Evolutionary conservation across 2,888 invertebrate species (phyloP).

Genomic region (Hipparchia semele): DNA sequence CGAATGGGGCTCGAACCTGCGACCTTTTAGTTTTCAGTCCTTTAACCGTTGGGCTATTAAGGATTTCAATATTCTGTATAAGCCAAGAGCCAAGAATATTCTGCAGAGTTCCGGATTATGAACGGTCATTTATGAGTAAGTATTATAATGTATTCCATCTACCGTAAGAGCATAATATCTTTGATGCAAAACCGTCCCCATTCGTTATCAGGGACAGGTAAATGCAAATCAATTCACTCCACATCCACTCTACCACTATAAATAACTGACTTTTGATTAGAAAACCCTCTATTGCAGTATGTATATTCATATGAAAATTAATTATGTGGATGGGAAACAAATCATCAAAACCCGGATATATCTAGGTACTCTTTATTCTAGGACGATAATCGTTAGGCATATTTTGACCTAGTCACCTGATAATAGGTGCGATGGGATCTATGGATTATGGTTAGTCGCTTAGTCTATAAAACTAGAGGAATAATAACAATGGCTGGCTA

Average conservation of each 20-base stretch:
- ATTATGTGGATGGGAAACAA: constrained; percentile 51
- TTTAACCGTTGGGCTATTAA: too few species aligned
- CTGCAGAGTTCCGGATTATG: neutral
- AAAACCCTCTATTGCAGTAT: constrained; percentile 60
- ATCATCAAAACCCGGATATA: constrained; percentile 8
- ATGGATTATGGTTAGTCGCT: too few species aligned
- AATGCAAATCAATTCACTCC: constrained; percentile 68
- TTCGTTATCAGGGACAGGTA: constrained; percentile 62
- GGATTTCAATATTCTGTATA: neutral
- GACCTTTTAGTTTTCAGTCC: too few species aligned
- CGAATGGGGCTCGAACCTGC: too few species aligned
- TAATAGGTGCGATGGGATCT: too few species aligned
- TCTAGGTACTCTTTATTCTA: too few species aligned
- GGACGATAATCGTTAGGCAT: too few species aligned
- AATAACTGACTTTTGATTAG: constrained; percentile 78
- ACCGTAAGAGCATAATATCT: constrained; percentile 51
- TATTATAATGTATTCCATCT: constrained; percentile 44
- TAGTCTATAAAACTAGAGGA: too few species aligned
- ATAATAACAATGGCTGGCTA: too few species aligned
- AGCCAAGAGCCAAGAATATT: neutral
- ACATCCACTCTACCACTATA: constrained; percentile 55
- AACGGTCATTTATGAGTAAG: constrained; percentile 18
- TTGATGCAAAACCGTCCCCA: constrained; percentile 51
- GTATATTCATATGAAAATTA: constrained; percentile 76
- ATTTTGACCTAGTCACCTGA: too few species aligned